Base-by-base conservation (phyloP, 2,888 invertebrate genomes). In the Aporophyla nigra region DNA sequence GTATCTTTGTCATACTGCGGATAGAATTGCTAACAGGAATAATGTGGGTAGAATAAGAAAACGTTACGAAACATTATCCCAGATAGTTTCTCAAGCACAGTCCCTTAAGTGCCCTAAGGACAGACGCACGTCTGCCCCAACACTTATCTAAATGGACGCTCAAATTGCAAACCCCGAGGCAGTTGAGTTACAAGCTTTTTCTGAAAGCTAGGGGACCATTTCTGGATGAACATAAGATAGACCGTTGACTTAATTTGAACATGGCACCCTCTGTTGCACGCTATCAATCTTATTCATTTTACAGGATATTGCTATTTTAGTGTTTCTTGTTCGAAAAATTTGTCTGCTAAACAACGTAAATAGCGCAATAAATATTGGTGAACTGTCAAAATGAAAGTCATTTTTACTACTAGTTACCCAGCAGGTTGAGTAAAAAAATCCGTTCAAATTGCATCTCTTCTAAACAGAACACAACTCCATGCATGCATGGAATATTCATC, bases 131-230 rank as follows among this genome's bases (percentile, higher is more conserved):
- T 53, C 53, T 51, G 49, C 53, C 70, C 21, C n/a, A 62, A 53
- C 62, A 53, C n/a, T 80, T 77, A 66, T 79, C 78, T 67, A 43
- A 67, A 84, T 74, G 49, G 70, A 33, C 54, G 59, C 54, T 84
- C 43, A 56, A 84, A 82, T 84, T 79, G 33, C 61, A 40, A 53
- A 62, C 27, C 33, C 33, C 14, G 33, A 33, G 46, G 66, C 43
- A 27, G 21, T 54, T 5, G 61, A 3, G 19, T 53, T 33, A 14
- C 43, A 56, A 58, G 14, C 21, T 27, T 51, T 49, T 51, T 43
- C 1, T 21, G 43, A 49, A 33, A 33, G 56, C 49, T 43, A 56
- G 5, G 5, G 27, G n/a, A 16, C 33, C 46, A 54, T 6, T 65
- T 21, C 16, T 49, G 12, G 40, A 63, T 9, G 49, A 33, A 51